Evolutionary conservation across 2,888 invertebrate species (phyloP).

Genomic region (Nebria salina): DNA sequence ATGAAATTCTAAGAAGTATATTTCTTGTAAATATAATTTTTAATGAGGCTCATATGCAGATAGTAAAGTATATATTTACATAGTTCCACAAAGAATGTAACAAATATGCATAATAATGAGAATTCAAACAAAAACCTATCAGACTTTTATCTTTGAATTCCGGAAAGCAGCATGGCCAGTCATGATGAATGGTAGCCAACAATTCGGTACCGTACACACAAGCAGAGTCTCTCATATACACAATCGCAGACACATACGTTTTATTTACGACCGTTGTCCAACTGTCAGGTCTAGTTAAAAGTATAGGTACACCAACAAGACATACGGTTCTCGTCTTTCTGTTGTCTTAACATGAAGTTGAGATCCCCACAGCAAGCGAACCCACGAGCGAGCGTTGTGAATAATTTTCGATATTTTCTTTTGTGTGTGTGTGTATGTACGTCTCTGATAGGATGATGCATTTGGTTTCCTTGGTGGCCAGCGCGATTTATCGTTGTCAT

Average conservation of each 20-base stretch:
- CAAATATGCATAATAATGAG: constrained; percentile 42
- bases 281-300: constrained; percentile 49
- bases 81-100: constrained; percentile 11
- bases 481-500: constrained; percentile 45
- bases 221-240: background rate
- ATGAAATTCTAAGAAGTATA: too few relatives aligned
- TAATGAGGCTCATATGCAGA: too few relatives aligned
- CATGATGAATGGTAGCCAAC: constrained; percentile 39
- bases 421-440: constrained; percentile 17
- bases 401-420: constrained; percentile 42
- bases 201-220: constrained; percentile 41
- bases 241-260: constrained; percentile 27
- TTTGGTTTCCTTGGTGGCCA: constrained; percentile 45
- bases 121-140: constrained; percentile 31
- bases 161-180: constrained; percentile 30
- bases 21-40: too few relatives aligned
- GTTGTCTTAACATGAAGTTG: background rate
- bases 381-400: background rate
- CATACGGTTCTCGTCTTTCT: constrained; percentile 33
- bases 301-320: constrained; percentile 24
- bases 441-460: constrained; percentile 46
- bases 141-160: constrained; percentile 34
- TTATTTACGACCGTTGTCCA: constrained; percentile 51
- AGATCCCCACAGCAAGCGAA: background rate
- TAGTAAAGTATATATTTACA: background rate